Conservation (phyloP, 2,113 vertebrate species). For the Hypanus sabinus region DNA sequence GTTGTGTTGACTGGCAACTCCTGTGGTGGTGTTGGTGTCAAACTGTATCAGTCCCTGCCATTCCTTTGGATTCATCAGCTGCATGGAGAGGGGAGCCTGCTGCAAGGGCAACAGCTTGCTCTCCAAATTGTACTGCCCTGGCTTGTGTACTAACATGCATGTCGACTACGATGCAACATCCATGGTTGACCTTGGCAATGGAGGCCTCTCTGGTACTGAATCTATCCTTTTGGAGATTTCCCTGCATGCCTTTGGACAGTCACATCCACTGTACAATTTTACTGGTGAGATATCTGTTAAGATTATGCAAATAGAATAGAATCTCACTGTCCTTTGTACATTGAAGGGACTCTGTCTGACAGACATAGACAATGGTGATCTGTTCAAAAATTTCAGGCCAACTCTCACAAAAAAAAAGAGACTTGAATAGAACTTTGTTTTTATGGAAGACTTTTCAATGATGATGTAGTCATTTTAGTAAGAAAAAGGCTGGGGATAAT, state of each 20-base stretch:
- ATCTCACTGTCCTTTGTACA: neutral
- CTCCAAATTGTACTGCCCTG: no score
- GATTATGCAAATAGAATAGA: neutral
- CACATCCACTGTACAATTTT: neutral
- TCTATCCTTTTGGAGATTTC: neutral
- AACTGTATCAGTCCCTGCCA: no score
- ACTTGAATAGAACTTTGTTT: neutral
- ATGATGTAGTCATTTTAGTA: neutral
- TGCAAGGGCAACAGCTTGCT: no score
- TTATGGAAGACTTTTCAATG: neutral
- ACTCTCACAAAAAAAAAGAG: neutral
- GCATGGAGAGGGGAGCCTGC: no score
- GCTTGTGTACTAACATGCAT: no score
- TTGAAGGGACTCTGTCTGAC: neutral
- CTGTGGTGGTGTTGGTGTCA: no score
- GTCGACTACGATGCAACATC: no score
- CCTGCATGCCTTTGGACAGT: neutral
- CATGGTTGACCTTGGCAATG: no score
- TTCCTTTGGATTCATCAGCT: no score
- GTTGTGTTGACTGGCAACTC: no score
- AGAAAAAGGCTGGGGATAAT: neutral
- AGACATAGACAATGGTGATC: neutral
- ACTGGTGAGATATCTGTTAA: neutral
- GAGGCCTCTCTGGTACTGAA: neutral
- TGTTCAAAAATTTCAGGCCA: neutral